Percentiles rank a stretch among this genome's conserved stretches.
phyloP scores from a whole-genome alignment of 1,140 invertebrate genomes.

The Hycleus cichorii region DNA sequence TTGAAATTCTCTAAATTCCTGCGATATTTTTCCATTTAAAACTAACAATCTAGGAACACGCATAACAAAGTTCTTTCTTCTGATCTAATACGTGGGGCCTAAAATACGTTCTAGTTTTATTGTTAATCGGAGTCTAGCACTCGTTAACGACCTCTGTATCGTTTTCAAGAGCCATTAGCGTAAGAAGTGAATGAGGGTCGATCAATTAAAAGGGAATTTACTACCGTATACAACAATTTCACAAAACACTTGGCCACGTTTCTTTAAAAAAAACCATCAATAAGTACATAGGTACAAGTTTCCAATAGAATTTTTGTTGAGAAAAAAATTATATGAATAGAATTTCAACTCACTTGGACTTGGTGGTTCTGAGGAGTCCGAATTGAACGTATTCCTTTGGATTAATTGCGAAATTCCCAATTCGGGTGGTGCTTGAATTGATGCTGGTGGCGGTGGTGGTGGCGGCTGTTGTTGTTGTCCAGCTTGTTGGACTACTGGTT shows the following conservation, averaged over 20 bases:
- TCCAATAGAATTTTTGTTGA: too few species aligned
- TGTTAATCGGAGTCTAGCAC: background rate
- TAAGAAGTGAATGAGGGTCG: constrained; percentile 27
- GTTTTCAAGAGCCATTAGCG: constrained; percentile 34
- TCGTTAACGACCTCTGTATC: constrained; percentile 24
- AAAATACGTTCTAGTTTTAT: too few species aligned
- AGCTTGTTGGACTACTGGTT: background rate
- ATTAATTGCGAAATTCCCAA: constrained; percentile 24
- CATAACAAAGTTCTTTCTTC: too few species aligned
- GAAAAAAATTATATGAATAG: too few species aligned
- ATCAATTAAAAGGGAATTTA: constrained; percentile 29
- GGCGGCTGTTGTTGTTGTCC: background rate
- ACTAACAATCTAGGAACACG: too few species aligned
- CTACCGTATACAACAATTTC: constrained; percentile 16
- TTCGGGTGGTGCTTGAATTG: constrained; percentile 9
- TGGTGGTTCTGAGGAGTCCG: constrained; percentile 29
- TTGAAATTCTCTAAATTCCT: too few species aligned
- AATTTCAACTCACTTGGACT: constrained; percentile 33
- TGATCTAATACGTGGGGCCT: too few species aligned
- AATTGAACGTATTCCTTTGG: constrained; percentile 26
- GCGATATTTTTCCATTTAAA: too few species aligned
- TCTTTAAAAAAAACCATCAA: background rate
- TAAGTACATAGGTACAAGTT: too few species aligned
- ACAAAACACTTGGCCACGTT: constrained; percentile 22
- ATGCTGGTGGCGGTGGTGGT: constrained; percentile 1